Evolutionary conservation across 2,113 vertebrate genomes (phyloP).

Genomic region (Nothocercus nigrocapillus): DNA sequence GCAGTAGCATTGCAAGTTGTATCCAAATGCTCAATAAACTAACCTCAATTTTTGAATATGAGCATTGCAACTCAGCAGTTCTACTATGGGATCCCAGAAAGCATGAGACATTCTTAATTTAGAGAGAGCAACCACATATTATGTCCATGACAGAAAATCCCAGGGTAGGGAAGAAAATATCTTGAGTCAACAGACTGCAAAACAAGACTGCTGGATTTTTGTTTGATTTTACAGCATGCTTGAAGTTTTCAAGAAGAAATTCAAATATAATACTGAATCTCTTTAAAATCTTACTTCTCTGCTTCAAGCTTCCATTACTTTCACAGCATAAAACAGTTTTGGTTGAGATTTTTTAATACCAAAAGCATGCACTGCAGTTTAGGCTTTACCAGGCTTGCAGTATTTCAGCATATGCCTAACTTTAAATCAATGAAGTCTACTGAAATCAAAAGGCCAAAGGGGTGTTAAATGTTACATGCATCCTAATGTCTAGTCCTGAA

Average conservation of each 20-base stretch:
- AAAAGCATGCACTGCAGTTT: not conserved
- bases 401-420: not conserved
- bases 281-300: not conserved
- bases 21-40: not conserved
- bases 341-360: not conserved
- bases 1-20: not conserved
- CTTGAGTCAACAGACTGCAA: conserved; percentile 46
- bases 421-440: not conserved
- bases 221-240: conserved; percentile 4
- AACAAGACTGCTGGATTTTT: not conserved
- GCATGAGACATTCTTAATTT: conserved; percentile 21
- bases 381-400: not conserved
- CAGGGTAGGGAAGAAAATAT: conserved; percentile 30
- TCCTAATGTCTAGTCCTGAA: not conserved
- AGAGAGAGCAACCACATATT: conserved; percentile 3
- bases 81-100: not conserved
- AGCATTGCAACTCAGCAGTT: not conserved
- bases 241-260: not conserved
- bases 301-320: conserved; percentile 16
- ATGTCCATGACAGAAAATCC: conserved; percentile 28
- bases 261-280: not conserved
- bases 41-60: not conserved
- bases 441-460: not conserved
- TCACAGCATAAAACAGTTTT: not conserved
- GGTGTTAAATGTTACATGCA: not conserved